These are phyloP conservation scores for Apostichopus parvimensis DNA, from an alignment of 35 echinoderm and acorn worm genomes.

Conservation along the genomic window DNA sequence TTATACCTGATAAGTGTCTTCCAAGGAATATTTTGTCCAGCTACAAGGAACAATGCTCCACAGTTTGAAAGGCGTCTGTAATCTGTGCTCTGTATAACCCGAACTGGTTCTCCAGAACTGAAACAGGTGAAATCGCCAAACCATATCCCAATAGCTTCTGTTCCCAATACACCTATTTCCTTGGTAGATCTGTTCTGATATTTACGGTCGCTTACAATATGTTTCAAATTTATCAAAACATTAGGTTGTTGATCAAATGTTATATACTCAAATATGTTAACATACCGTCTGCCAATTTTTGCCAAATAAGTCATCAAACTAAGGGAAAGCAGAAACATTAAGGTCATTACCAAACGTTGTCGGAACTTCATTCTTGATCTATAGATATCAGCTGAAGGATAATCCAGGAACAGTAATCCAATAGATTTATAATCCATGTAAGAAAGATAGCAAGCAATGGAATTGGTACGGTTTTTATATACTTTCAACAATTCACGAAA, in stretches of 20 bases:
- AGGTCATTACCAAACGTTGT: neutral
- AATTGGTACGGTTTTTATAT: too few relatives aligned
- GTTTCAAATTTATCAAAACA: too few relatives aligned
- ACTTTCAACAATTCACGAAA: too few relatives aligned
- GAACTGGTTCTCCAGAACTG: neutral
- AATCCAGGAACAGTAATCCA: too few relatives aligned
- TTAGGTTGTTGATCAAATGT: too few relatives aligned
- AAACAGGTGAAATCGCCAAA: neutral
- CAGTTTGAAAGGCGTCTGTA: neutral
- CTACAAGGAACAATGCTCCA: neutral
- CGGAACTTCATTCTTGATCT: neutral
- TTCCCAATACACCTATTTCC: neutral
- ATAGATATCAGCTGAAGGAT: too few relatives aligned
- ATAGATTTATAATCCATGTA: too few relatives aligned
- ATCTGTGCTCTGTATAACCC: neutral
- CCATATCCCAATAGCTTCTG: neutral
- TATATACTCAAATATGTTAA: neutral
- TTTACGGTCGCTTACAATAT: neutral
- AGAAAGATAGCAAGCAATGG: too few relatives aligned
- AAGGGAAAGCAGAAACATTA: neutral
- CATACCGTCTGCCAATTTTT: neutral
- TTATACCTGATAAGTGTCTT: neutral
- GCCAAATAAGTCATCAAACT: neutral
- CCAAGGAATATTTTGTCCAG: neutral
- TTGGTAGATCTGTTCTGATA: neutral